Percentiles rank a stretch among this genome's conserved stretches.
Evolutionary conservation across 2,888 invertebrate genomes (phyloP).

Genomic region (Temnothorax rugatulus): DNA sequence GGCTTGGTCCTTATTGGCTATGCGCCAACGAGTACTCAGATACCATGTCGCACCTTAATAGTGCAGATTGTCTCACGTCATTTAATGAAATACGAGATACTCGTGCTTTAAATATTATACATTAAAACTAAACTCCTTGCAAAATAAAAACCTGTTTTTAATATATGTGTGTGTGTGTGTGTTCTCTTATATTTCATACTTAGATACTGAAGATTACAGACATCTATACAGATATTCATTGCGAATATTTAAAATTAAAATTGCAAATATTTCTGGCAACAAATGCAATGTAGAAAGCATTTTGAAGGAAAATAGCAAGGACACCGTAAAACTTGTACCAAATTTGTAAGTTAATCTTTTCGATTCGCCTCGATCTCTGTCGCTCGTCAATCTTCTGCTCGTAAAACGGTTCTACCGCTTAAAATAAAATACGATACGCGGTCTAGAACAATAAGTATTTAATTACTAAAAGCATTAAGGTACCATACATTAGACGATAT

Average conservation of each 20-base stretch:
- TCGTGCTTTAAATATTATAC: background rate
- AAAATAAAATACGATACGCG: constrained; percentile 10
- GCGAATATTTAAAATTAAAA: background rate
- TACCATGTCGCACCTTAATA: constrained; percentile 40
- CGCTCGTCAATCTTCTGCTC: background rate
- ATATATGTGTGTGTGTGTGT: background rate
- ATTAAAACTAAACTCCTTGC: constrained; percentile 6
- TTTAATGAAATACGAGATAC: constrained; percentile 23
- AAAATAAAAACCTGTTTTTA: constrained; percentile 24
- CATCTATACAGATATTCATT: background rate
- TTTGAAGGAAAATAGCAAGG: background rate
- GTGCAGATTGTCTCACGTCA: constrained; percentile 13
- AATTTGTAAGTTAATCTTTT: background rate
- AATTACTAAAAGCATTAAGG: constrained; percentile 62
- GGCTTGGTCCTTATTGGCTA: constrained; percentile 40
- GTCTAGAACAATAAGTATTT: constrained; percentile 64
- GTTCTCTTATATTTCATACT: background rate
- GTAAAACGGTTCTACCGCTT: background rate
- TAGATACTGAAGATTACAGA: constrained; percentile 57
- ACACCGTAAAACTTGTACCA: background rate
- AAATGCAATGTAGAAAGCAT: background rate
- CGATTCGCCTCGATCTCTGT: background rate
- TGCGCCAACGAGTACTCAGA: constrained; percentile 35
- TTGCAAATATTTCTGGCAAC: background rate
- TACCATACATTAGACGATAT: constrained; percentile 64